These are phyloP conservation scores for Octodon degus DNA, from an alignment of 2,113 vertebrate genomes.

Conservation along the genomic window DNA sequence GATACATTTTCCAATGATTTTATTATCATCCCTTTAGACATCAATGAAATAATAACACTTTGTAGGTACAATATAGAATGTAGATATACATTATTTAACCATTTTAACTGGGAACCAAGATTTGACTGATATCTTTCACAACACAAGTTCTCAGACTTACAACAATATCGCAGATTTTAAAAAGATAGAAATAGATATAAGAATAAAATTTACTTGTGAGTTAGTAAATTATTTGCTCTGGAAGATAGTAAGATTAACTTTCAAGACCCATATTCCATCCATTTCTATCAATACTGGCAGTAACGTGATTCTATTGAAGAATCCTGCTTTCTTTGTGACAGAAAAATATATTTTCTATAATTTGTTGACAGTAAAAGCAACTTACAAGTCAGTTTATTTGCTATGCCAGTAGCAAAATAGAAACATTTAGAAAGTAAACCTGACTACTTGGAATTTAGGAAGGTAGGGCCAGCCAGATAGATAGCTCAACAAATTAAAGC, in stretches of 20 bases:
- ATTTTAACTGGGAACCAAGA: not conserved
- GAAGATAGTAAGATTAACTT: not conserved
- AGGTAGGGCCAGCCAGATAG: not conserved
- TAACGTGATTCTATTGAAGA: not conserved
- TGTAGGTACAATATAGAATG: not conserved
- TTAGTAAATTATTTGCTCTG: rapidly evolving
- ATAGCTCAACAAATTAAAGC: too few species aligned
- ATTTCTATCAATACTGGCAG: not conserved
- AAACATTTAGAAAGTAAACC: not conserved
- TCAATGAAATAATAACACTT: not conserved
- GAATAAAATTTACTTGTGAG: not conserved
- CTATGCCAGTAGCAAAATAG: not conserved
- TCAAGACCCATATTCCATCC: rapidly evolving
- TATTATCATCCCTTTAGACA: not conserved
- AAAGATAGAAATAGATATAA: not conserved
- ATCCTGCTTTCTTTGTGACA: not conserved
- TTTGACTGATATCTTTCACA: not conserved
- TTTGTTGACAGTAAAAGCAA: not conserved
- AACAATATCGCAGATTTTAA: not conserved
- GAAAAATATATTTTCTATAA: not conserved
- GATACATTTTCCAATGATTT: not conserved
- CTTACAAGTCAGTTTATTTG: not conserved
- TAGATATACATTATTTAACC: not conserved
- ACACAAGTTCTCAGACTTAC: not conserved
- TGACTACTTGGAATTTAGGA: not conserved